phyloP scores from a whole-genome alignment of 1,140 invertebrate species.

The Aphelenchoides besseyi region DNA sequence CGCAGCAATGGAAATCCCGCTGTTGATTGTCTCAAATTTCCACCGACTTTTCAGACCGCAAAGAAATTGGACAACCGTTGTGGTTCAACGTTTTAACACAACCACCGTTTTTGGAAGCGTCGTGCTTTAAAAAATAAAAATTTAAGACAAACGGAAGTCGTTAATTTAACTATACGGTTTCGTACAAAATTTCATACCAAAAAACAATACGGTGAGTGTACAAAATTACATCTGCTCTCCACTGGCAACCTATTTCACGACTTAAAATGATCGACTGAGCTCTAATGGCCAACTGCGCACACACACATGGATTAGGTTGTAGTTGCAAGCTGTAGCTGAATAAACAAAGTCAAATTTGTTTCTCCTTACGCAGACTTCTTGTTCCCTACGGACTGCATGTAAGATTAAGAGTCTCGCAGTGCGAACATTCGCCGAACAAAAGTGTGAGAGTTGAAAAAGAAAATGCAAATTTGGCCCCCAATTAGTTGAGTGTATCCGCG shows the following conservation, averaged over 20 bases:
- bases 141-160: no score
- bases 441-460: background rate
- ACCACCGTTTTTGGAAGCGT: no score
- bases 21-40: slow-evolving; percentile 4
- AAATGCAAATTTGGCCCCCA: slow-evolving; percentile 1
- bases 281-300: background rate
- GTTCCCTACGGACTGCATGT: background rate
- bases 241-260: no score
- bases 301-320: slow-evolving; percentile 3
- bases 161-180: no score
- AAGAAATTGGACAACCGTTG: no score
- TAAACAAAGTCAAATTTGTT: slow-evolving; percentile 2
- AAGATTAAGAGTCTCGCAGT: background rate
- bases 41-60: background rate
- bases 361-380: background rate
- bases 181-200: no score
- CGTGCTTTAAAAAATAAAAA: no score
- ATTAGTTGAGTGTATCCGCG: background rate
- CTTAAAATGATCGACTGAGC: no score
- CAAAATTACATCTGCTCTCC: no score
- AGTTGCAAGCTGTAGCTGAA: background rate
- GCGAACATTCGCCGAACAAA: background rate
- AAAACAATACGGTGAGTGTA: no score
- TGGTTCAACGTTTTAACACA: no score
- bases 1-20: background rate